A percentile compares a stretch with the other conserved stretches of the same genome.
Evolutionary conservation across 1,140 invertebrate species (phyloP).

Genomic region (Drosophila ambigua): DNA sequence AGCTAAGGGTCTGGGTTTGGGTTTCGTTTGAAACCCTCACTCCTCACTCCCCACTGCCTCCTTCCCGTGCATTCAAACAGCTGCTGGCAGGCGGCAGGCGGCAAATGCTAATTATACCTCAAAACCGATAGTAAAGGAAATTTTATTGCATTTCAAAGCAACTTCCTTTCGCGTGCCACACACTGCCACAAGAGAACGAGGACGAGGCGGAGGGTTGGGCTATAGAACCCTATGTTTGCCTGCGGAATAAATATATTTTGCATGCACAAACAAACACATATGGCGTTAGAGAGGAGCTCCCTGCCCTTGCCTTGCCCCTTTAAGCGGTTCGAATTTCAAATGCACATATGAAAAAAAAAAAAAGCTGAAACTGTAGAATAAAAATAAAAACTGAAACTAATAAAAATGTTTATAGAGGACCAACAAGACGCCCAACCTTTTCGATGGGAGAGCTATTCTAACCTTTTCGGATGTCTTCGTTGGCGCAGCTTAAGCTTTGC

Average conservation of each 20-base stretch:
- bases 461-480: too few species aligned
- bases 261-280: constrained; percentile 33
- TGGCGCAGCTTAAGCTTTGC: too few species aligned
- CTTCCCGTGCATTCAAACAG: constrained; percentile 19
- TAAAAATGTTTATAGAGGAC: background rate
- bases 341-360: constrained; percentile 11
- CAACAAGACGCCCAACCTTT: too few species aligned
- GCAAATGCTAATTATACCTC: constrained; percentile 65
- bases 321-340: constrained; percentile 19
- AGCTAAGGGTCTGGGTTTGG: background rate
- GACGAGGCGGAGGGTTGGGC: background rate
- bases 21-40: too few species aligned
- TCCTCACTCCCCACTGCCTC: background rate
- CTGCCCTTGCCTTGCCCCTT: background rate
- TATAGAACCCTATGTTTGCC: background rate
- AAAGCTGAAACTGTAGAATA: constrained; percentile 40
- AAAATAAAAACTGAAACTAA: constrained; percentile 19
- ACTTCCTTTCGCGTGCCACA: constrained; percentile 57
- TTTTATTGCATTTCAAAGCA: constrained; percentile 51
- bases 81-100: constrained; percentile 50
- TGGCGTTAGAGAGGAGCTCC: constrained; percentile 34
- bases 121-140: constrained; percentile 50
- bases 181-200: background rate
- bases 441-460: too few species aligned
- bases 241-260: constrained; percentile 35